Conservation (phyloP, 2,113 vertebrate species). For the Alexandromys fortis region DNA sequence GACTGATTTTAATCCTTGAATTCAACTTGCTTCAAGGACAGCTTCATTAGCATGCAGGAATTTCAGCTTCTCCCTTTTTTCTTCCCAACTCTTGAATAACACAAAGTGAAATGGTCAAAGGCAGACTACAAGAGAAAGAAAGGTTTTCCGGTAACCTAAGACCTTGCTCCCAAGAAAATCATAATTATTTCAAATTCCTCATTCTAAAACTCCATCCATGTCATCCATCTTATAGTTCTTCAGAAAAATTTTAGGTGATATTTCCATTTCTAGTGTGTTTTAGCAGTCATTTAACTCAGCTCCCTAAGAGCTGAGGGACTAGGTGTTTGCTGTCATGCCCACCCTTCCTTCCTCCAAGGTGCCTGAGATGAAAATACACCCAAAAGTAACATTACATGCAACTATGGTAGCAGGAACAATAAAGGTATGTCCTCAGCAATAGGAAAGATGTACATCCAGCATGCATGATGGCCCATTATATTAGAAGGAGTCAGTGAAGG, state of each 20-base stretch:
- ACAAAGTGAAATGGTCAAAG: conserved; percentile 42
- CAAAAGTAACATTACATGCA: neutral
- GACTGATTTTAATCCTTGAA: neutral
- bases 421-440: neutral
- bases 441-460: neutral
- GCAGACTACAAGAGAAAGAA: neutral
- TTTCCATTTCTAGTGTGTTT: neutral
- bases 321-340: neutral
- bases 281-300: neutral
- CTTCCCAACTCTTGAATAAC: conserved; percentile 54
- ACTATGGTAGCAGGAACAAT: neutral
- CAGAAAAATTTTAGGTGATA: neutral
- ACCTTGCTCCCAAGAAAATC: neutral
- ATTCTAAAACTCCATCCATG: conserved; percentile 5
- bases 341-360: neutral
- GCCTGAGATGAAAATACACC: neutral
- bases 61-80: conserved; percentile 42
- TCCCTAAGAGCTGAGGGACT: neutral
- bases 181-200: conserved; percentile 37
- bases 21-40: conserved; percentile 5
- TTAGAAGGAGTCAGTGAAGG: neutral
- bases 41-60: conserved; percentile 49
- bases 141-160: conserved; percentile 41
- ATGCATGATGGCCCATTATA: neutral
- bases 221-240: neutral